Percentiles rank a stretch among this genome's conserved stretches.
These are phyloP conservation scores for Trogon surrucura DNA, from an alignment of 2,113 vertebrate genomes.

Conservation along the genomic window DNA sequence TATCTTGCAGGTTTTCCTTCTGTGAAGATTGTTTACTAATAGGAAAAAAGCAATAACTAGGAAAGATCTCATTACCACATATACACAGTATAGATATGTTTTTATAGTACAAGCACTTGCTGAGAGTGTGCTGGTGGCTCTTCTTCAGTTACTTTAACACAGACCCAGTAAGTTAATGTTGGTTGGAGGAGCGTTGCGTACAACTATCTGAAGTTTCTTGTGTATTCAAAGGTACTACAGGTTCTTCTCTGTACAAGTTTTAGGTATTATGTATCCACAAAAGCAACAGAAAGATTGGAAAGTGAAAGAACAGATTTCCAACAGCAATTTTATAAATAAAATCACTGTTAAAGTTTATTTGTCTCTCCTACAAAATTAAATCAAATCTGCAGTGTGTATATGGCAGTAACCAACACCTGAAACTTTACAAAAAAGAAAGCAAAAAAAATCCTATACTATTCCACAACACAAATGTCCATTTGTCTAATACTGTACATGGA, in stretches of 20 bases:
- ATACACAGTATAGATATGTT: background rate
- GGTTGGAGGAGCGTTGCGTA: background rate
- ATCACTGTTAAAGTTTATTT: slow-evolving; percentile 29
- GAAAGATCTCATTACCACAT: background rate
- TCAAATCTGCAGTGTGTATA: background rate
- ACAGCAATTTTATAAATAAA: slow-evolving; percentile 32
- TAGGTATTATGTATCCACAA: background rate
- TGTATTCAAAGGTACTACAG: background rate
- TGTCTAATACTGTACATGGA: background rate
- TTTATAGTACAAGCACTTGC: background rate
- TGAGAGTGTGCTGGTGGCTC: background rate
- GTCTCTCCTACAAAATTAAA: background rate
- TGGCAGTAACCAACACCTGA: slow-evolving; percentile 1
- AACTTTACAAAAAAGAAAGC: background rate
- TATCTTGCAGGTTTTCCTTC: background rate
- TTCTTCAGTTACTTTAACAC: background rate
- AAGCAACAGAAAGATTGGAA: background rate
- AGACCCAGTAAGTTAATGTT: background rate
- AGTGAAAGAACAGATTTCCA: slow-evolving; percentile 18
- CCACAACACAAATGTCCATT: background rate
- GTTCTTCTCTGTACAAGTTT: background rate
- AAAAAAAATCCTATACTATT: background rate
- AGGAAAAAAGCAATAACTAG: background rate
- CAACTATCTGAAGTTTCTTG: background rate
- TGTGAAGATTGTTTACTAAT: background rate